These are phyloP conservation scores for Phataginus tetradactyla DNA, from an alignment of 2,797 vertebrate species.

Conservation along the genomic window DNA sequence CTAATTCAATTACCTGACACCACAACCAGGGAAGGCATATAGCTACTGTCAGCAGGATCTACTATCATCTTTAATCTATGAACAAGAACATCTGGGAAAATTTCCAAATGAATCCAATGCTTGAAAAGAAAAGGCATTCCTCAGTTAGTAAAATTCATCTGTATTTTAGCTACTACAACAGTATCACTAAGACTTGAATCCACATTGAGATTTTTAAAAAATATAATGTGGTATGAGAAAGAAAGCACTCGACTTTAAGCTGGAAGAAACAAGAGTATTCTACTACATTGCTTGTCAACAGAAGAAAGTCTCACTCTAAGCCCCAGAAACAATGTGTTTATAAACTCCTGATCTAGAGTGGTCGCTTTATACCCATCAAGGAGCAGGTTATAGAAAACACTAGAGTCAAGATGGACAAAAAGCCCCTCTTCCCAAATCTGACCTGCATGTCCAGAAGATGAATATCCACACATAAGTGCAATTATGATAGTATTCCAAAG, in stretches of 20 bases:
- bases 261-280: neutral
- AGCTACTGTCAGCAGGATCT: conserved; percentile 98
- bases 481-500: neutral
- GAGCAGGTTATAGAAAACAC: neutral
- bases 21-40: conserved; percentile 98
- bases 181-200: neutral
- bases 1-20: conserved; percentile 91
- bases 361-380: neutral
- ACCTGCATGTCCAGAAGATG: neutral
- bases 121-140: conserved; percentile 71
- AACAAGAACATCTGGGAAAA: conserved; percentile 97
- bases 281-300: neutral
- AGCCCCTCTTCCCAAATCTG: too few species aligned
- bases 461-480: neutral
- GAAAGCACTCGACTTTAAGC: neutral
- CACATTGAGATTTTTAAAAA: neutral
- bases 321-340: neutral
- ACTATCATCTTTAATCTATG: conserved; percentile 97
- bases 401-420: neutral
- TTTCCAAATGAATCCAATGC: conserved; percentile 99
- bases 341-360: neutral
- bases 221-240: neutral
- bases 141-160: conserved; percentile 43
- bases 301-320: neutral
- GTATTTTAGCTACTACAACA: neutral